phyloP scores from a whole-genome alignment of 2,888 invertebrate species.

The Clitarchus hookeri region DNA sequence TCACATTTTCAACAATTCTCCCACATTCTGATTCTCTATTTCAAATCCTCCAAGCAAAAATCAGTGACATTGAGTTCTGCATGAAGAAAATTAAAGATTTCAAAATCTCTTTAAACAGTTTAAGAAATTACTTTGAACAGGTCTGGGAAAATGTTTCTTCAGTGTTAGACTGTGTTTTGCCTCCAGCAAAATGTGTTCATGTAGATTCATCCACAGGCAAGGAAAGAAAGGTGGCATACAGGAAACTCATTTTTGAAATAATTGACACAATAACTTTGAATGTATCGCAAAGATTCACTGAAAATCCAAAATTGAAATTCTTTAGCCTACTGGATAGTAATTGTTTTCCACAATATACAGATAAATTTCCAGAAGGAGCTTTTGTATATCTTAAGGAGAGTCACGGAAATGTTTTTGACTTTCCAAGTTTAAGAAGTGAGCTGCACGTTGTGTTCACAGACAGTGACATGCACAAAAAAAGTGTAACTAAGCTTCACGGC shows the following conservation, averaged over 20 bases:
- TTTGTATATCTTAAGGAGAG: conserved; percentile 17
- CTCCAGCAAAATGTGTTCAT: not conserved
- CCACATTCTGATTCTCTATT: too few species aligned
- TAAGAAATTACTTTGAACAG: too few species aligned
- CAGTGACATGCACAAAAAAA: too few species aligned
- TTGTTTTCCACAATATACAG: not conserved
- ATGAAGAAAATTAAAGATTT: too few species aligned
- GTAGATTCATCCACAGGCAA: not conserved
- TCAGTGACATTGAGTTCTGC: too few species aligned
- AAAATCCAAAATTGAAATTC: not conserved
- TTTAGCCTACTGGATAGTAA: conserved; percentile 5
- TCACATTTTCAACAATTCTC: too few species aligned
- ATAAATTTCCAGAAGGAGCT: conserved; percentile 8
- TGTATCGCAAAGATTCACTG: not conserved
- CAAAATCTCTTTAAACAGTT: too few species aligned
- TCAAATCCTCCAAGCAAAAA: too few species aligned
- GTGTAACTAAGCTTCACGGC: too few species aligned
- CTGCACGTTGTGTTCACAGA: too few species aligned
- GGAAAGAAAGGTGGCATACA: not conserved
- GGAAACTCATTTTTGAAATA: not conserved
- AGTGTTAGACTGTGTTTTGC: not conserved
- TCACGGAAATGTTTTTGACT: too few species aligned
- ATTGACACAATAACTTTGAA: not conserved
- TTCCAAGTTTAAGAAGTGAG: too few species aligned
- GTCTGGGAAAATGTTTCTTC: not conserved